Conservation (phyloP, 1,140 invertebrate species). For the Mizuhopecten yessoensis region DNA sequence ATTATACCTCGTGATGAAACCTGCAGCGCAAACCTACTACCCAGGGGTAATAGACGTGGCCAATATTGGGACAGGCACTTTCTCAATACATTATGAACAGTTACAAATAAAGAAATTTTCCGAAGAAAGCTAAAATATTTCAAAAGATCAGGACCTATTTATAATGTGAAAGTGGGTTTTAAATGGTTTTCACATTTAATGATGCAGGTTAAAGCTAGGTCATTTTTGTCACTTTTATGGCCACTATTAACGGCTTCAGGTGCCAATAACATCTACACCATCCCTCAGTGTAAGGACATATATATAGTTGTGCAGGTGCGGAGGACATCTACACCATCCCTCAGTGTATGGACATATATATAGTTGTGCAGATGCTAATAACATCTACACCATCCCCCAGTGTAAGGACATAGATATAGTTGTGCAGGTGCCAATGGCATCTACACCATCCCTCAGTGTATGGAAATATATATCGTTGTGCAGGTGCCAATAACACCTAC, state of each 20-base stretch:
- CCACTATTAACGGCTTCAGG: too few relatives aligned
- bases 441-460: too few relatives aligned
- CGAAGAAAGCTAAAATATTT: background rate
- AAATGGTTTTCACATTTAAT: background rate
- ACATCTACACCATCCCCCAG: too few relatives aligned
- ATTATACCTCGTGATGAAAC: background rate
- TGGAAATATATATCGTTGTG: too few relatives aligned
- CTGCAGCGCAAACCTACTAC: background rate
- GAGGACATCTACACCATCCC: background rate
- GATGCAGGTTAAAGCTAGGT: background rate
- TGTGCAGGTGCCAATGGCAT: too few relatives aligned
- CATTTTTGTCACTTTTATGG: background rate
- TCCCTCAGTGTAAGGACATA: too few relatives aligned
- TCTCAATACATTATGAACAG: background rate
- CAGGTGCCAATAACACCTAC: too few relatives aligned
- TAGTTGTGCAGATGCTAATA: too few relatives aligned
- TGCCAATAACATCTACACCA: too few relatives aligned
- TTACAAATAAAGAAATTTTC: background rate
- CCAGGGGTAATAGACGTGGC: background rate
- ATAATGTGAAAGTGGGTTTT: background rate
- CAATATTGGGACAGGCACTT: background rate
- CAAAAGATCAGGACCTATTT: conserved; percentile 11
- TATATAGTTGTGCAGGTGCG: background rate
- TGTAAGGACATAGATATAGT: too few relatives aligned
- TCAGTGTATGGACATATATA: too few relatives aligned